Evolutionary conservation across 2,888 invertebrate genomes (phyloP).

Genomic region (Palloptera scutellata): DNA sequence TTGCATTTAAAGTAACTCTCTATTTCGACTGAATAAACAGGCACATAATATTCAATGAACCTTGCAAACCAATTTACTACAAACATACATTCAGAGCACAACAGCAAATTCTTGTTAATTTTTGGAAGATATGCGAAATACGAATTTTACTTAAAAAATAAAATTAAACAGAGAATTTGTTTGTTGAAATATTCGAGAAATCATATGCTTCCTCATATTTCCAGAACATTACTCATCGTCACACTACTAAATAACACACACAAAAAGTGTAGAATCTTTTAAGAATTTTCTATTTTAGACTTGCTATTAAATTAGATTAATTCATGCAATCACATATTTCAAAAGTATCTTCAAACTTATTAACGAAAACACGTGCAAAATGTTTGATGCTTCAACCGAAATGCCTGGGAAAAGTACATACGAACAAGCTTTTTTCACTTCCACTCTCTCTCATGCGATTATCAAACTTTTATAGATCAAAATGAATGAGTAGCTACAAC

Average conservation of each 20-base stretch:
- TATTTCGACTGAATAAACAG: background rate
- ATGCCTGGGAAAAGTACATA: no score
- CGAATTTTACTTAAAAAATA: background rate
- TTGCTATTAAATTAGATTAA: slow-evolving; percentile 60
- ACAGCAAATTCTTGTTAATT: slow-evolving; percentile 14
- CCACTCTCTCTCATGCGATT: no score
- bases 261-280: background rate
- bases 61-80: background rate
- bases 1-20: background rate
- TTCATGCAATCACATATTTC: slow-evolving; percentile 44
- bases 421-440: no score
- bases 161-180: slow-evolving; percentile 12
- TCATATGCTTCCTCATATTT: background rate
- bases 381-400: no score
- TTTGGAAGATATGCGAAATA: background rate
- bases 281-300: slow-evolving; percentile 61
- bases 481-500: no score
- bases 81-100: background rate
- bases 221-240: background rate
- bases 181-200: background rate
- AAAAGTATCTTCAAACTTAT: no score
- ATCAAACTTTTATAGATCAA: no score
- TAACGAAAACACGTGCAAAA: no score
- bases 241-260: background rate
- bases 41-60: background rate